Percentiles rank a stretch among this genome's conserved stretches.
Evolutionary conservation across 1,140 invertebrate genomes (phyloP).

Genomic region (Nilaparvata lugens): DNA sequence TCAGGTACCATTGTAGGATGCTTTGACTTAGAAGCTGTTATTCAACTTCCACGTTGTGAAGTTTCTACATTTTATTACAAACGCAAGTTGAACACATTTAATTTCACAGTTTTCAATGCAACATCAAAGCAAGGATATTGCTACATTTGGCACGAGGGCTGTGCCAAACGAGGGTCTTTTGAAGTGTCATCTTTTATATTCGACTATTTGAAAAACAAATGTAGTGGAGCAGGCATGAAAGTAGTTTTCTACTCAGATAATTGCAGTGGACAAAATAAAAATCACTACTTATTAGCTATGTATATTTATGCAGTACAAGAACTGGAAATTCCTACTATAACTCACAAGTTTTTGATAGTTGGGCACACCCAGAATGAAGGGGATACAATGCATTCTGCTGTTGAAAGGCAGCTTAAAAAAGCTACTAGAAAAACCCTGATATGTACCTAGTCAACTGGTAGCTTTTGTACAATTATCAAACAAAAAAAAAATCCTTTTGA

Average conservation of each 20-base stretch:
- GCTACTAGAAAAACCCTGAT: background rate
- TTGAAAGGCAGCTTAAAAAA: slow-evolving; percentile 17
- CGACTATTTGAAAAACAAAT: slow-evolving; percentile 18
- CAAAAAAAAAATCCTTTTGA: too few species aligned
- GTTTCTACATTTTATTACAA: slow-evolving; percentile 25
- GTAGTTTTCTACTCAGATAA: slow-evolving; percentile 27
- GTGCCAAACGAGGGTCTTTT: slow-evolving; percentile 23
- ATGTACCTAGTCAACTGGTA: too few species aligned
- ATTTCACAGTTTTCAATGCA: slow-evolving; percentile 28
- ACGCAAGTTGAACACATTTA: slow-evolving; percentile 26
- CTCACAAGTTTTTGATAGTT: slow-evolving; percentile 17
- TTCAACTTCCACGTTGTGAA: slow-evolving; percentile 21
- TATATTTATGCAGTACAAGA: slow-evolving; percentile 6
- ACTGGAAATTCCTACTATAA: background rate
- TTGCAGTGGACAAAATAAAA: slow-evolving; percentile 23
- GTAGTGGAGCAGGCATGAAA: slow-evolving; percentile 6
- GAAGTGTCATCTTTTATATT: slow-evolving; percentile 26
- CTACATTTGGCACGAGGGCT: slow-evolving; percentile 29
- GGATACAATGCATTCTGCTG: slow-evolving; percentile 32
- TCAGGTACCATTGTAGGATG: too few species aligned
- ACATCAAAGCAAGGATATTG: slow-evolving; percentile 21
- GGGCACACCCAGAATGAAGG: slow-evolving; percentile 38
- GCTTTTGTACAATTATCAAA: too few species aligned
- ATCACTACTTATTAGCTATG: slow-evolving; percentile 9
- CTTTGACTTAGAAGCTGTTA: too few species aligned